phyloP scores from a whole-genome alignment of 2,888 invertebrate species.

The Norana najaformis region DNA sequence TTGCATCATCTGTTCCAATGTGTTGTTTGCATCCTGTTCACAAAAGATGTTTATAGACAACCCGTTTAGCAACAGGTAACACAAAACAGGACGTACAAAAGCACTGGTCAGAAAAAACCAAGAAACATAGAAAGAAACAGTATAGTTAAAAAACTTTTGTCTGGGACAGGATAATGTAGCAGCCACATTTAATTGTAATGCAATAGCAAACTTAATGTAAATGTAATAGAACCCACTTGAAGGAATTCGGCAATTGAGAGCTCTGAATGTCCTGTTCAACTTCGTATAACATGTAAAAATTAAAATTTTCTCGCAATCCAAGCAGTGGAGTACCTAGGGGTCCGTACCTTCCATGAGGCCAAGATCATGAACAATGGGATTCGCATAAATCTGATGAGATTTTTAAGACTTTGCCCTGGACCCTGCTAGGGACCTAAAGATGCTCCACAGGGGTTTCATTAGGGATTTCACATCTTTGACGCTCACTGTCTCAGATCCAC shows the following conservation, averaged over 20 bases:
- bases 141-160: background rate
- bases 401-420: no score
- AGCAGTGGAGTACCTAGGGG: no score
- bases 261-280: background rate
- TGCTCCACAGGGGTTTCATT: no score
- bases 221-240: background rate
- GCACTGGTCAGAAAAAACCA: background rate
- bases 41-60: slow-evolving; percentile 19
- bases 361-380: no score
- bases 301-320: background rate
- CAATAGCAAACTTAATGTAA: background rate
- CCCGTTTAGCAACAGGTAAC: background rate
- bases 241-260: background rate
- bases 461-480: no score
- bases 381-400: no score
- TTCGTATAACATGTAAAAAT: background rate
- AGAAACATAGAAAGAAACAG: background rate
- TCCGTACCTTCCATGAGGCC: no score
- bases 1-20: slow-evolving; percentile 77
- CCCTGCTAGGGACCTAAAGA: no score
- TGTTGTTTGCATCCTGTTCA: slow-evolving; percentile 73
- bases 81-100: background rate
- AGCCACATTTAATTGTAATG: no score
- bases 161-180: background rate
- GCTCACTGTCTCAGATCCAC: no score